Conservation (phyloP, 1,140 invertebrate genomes). For the Nylanderia fulva region DNA sequence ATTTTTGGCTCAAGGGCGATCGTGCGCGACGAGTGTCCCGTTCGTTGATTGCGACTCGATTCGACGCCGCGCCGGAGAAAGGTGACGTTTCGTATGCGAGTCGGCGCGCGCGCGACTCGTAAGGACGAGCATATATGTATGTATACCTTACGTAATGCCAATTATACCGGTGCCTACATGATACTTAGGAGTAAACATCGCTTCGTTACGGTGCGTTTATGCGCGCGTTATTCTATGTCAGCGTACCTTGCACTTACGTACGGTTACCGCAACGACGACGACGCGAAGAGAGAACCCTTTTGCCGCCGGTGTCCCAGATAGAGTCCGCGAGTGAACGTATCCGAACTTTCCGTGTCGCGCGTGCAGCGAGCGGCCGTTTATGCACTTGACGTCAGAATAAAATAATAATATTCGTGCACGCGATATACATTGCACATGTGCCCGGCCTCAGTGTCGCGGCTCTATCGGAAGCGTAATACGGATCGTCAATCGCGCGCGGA, state of each 20-base stretch:
- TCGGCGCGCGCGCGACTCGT: conserved; percentile 63
- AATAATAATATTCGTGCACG: conserved; percentile 34
- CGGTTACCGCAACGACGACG: conserved; percentile 29
- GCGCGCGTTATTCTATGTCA: conserved; percentile 61
- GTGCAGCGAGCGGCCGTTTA: background rate
- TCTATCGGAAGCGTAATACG: conserved; percentile 15
- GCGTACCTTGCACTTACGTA: conserved; percentile 65
- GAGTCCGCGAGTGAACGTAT: conserved; percentile 48
- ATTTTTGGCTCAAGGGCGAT: conserved; percentile 61
- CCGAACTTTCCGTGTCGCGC: background rate
- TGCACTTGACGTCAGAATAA: conserved; percentile 47
- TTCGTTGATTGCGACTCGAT: conserved; percentile 49
- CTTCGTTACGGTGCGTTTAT: conserved; percentile 67
- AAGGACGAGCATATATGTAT: conserved; percentile 56
- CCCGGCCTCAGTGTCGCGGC: background rate
- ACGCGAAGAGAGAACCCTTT: conserved; percentile 32
- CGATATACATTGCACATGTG: conserved; percentile 13
- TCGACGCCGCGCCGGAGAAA: conserved; percentile 72
- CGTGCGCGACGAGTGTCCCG: conserved; percentile 46
- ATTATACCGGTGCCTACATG: conserved; percentile 60
- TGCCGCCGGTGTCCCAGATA: conserved; percentile 49
- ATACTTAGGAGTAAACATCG: conserved; percentile 66
- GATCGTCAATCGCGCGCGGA: background rate
- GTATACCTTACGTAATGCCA: conserved; percentile 76
- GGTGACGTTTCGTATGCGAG: conserved; percentile 79